phyloP scores from a whole-genome alignment of 2,888 invertebrate genomes.

The Campoplex nolae region DNA sequence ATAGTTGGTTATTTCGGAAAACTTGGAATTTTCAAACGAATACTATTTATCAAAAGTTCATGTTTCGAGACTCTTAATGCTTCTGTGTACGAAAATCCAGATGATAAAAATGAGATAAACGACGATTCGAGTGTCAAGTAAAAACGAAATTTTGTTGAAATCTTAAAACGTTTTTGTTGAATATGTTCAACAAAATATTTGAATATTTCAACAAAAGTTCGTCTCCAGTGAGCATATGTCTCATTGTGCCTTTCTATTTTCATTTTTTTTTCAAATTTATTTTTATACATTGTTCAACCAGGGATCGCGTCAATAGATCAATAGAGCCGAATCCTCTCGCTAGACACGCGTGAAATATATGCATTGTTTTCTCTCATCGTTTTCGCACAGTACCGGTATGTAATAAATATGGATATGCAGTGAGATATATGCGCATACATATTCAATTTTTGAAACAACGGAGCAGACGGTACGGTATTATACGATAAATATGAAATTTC shows the following conservation, averaged over 20 bases:
- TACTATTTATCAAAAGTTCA: no score
- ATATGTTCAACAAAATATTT: no score
- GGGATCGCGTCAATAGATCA: conserved; percentile 40
- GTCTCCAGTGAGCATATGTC: neutral
- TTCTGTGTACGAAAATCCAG: neutral
- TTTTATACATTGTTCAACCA: conserved; percentile 27
- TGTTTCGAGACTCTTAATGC: neutral
- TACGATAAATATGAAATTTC: neutral
- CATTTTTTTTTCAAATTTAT: neutral
- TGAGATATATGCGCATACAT: neutral
- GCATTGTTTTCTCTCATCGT: conserved; percentile 8
- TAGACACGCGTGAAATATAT: neutral
- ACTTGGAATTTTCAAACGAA: no score
- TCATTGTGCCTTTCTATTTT: conserved; percentile 19
- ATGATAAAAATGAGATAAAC: neutral
- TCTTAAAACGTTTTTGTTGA: no score
- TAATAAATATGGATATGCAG: neutral
- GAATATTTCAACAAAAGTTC: no score
- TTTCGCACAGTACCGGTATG: neutral
- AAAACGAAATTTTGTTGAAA: no score
- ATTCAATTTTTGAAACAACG: conserved; percentile 8
- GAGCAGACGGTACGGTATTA: neutral
- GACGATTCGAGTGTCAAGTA: no score
- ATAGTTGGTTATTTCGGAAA: no score
- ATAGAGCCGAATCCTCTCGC: conserved; percentile 49